Evolutionary conservation across 2,888 invertebrate species (phyloP), one percentile per base, ranked within the genome.

Genomic region (Chalcosyrphus nemorum): DNA sequence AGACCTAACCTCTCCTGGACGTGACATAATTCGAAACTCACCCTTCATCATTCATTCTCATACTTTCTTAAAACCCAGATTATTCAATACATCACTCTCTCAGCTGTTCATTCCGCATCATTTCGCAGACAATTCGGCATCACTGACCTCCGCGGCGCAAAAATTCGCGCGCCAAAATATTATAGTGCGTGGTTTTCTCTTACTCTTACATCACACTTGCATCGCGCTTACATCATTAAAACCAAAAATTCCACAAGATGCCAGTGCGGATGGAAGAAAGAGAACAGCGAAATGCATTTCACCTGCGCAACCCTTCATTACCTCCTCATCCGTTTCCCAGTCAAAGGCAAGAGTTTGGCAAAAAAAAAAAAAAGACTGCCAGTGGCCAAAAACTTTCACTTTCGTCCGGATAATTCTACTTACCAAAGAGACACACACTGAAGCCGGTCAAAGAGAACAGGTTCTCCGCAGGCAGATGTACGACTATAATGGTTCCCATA

Each of bases 351-450:
- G 13, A 38, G 38, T 38, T 38, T 38, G 35, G 56, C 50, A 35
- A 32, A 76, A 76, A n/a, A n/a, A n/a, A n/a, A n/a, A n/a, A n/a
- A n/a, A n/a, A n/a, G n/a, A n/a, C 43, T 65, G 76, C 77, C 82
- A 35, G 50, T 27, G 66, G 77, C 27, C 41, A 77, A 82, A 82
- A 82, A 82, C 82, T 82, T 82, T 82, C 82, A 82, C 82, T 82
- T 78, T 78, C 63, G 47, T 63, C 66, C 47, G 47, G 27, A 38
- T 43, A 52, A 68, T 74, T 80, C 74, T 68, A 54, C 52, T n/a
- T n/a, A n/a, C n/a, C n/a, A n/a, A n/a, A n/a, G n/a, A n/a, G 7
- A 11, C 38, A 24, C 24, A 24, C 24, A 24, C 3, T 27, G 41
- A 15, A 47, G 76, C 66, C 72, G 77, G 77, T 65, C 66, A 71